These are phyloP conservation scores for Tridacna crocea DNA, from an alignment of 2,888 invertebrate species.

Conservation along the genomic window DNA sequence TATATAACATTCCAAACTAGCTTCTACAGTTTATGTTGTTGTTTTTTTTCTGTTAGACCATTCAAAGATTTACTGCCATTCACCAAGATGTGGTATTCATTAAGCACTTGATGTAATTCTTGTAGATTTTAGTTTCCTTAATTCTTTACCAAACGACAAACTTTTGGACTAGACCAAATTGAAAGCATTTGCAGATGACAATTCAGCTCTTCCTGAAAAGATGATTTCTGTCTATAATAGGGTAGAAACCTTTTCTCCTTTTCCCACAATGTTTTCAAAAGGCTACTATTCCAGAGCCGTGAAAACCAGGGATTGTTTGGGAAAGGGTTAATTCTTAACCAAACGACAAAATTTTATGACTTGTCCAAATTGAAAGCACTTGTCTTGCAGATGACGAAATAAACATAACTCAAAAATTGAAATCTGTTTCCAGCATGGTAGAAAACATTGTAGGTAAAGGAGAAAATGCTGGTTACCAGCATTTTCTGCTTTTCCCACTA, in stretches of 20 bases:
- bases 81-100: constrained; percentile 20
- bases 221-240: not conserved
- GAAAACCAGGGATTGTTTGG: no score
- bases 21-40: not conserved
- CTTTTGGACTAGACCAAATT: not conserved
- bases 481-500: not conserved
- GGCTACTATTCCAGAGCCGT: no score
- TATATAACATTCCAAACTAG: no score
- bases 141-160: not conserved
- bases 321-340: no score
- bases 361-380: no score
- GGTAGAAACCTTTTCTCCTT: no score
- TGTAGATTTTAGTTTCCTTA: not conserved
- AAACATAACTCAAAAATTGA: no score
- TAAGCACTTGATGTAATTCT: not conserved
- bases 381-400: no score
- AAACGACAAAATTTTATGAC: no score
- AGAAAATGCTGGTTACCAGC: not conserved
- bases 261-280: no score
- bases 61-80: constrained; percentile 12
- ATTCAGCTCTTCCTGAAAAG: not conserved
- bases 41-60: constrained; percentile 5
- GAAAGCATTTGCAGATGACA: not conserved
- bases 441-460: no score
- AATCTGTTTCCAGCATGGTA: no score